Percentiles rank a stretch among this genome's conserved stretches.
Evolutionary conservation across 2,797 vertebrate species (phyloP).

Genomic region (Centropyge bicolor): DNA sequence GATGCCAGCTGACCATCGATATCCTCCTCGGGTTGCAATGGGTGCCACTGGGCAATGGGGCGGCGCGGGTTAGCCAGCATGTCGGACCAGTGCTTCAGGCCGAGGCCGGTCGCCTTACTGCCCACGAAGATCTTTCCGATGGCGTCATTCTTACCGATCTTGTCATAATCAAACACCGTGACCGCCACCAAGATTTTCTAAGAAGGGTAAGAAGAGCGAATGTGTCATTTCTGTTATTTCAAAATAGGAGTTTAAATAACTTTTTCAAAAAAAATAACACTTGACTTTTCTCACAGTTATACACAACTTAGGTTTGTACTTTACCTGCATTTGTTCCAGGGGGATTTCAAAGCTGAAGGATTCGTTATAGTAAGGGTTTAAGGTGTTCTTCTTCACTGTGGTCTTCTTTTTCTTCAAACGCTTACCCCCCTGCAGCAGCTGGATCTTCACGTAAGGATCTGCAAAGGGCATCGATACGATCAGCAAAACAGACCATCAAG

Average conservation of each 20-base stretch:
- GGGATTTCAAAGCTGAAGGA: conserved; percentile 99
- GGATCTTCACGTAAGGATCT: conserved; percentile 99
- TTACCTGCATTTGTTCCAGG: conserved; percentile 98
- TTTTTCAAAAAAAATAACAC: neutral
- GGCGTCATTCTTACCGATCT: conserved; percentile 98
- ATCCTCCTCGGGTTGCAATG: conserved; percentile 96
- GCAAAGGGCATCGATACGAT: conserved; percentile 26
- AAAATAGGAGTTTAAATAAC: neutral
- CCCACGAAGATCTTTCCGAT: conserved; percentile 98
- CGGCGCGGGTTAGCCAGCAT: conserved; percentile 97
- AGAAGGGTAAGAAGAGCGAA: conserved; percentile 30
- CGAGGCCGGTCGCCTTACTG: conserved; percentile 91
- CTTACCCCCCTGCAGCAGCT: conserved; percentile 97
- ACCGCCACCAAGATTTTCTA: conserved; percentile 98
- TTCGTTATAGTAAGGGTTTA: conserved; percentile 98
- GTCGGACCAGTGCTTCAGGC: conserved; percentile 98
- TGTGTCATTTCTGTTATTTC: neutral
- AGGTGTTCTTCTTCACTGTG: conserved; percentile 98
- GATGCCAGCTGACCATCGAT: conserved; percentile 90
- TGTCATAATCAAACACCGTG: conserved; percentile 99
- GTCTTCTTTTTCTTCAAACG: conserved; percentile 99
- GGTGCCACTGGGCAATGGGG: conserved; percentile 98
- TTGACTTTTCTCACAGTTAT: neutral
- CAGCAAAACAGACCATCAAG: conserved; percentile 12
- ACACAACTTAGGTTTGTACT: conserved; percentile 1